Percentiles rank a stretch among this genome's conserved stretches.
Conservation (phyloP, 1,140 invertebrate species). For the Tyrophagus putrescentiae region DNA sequence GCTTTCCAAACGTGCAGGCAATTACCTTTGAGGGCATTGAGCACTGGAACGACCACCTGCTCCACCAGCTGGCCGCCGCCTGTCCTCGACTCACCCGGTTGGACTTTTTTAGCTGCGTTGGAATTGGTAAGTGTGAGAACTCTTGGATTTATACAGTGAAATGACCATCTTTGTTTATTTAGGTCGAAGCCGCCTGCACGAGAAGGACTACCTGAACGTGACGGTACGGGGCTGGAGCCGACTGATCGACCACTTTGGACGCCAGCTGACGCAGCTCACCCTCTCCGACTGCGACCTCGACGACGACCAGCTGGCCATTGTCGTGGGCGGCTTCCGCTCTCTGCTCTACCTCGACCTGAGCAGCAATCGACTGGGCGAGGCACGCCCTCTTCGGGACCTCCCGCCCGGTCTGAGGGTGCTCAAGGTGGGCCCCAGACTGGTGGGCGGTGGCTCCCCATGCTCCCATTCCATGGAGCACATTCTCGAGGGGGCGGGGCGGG, state of each 20-base stretch:
- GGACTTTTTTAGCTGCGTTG: background rate
- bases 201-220: slow-evolving; percentile 5
- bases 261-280: background rate
- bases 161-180: slow-evolving; percentile 2
- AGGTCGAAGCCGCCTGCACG: slow-evolving; percentile 10
- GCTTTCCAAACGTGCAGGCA: slow-evolving; percentile 3
- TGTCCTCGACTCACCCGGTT: background rate
- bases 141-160: background rate
- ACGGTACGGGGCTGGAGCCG: slow-evolving; percentile 10
- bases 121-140: slow-evolving; percentile 6
- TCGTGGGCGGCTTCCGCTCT: slow-evolving; percentile 8
- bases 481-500: background rate
- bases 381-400: too few species aligned
- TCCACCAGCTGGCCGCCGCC: background rate
- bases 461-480: background rate
- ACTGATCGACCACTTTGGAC: background rate
- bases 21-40: slow-evolving; percentile 4
- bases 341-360: slow-evolving; percentile 1
- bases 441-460: background rate
- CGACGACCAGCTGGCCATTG: slow-evolving; percentile 1
- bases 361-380: background rate
- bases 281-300: slow-evolving; percentile 15
- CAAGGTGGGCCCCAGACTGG: background rate
- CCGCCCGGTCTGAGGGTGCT: background rate
- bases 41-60: slow-evolving; percentile 18